Conservation (phyloP, 2,888 invertebrate genomes). For the Elgonia sp. region DNA sequence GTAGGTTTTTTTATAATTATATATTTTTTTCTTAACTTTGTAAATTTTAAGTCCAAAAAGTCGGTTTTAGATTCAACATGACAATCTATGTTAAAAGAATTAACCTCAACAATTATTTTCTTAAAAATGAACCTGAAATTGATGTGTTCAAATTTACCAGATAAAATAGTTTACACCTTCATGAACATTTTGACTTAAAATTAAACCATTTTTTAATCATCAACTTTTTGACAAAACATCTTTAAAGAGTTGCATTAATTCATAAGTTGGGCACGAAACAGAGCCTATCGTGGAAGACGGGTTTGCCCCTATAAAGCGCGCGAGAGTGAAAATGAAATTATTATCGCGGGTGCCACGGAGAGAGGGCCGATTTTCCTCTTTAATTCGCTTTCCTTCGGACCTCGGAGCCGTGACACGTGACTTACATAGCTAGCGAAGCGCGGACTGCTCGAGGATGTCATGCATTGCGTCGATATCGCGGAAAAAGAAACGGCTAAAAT, state of each 20-base stretch:
- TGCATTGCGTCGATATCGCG: slow-evolving; percentile 72
- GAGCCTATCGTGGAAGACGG: slow-evolving; percentile 62
- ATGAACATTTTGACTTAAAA: too few relatives aligned
- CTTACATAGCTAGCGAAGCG: slow-evolving; percentile 76
- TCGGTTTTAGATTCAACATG: too few relatives aligned
- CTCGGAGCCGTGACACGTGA: slow-evolving; percentile 76
- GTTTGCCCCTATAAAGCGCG: slow-evolving; percentile 50
- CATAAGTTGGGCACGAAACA: slow-evolving; percentile 37
- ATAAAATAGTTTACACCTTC: too few relatives aligned
- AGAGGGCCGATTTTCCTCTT: slow-evolving; percentile 72
- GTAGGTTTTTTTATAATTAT: too few relatives aligned
- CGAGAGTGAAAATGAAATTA: slow-evolving; percentile 71
- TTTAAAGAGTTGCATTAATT: not conserved
- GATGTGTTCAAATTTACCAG: too few relatives aligned
- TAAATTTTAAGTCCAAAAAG: too few relatives aligned
- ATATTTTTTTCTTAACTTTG: too few relatives aligned
- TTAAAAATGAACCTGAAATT: too few relatives aligned
- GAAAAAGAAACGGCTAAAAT: slow-evolving; percentile 67
- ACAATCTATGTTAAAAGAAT: too few relatives aligned
- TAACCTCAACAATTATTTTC: too few relatives aligned
- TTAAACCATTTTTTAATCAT: too few relatives aligned
- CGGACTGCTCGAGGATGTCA: slow-evolving; percentile 72
- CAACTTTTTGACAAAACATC: too few relatives aligned
- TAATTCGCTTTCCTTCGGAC: slow-evolving; percentile 76
- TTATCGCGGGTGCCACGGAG: slow-evolving; percentile 39